phyloP scores from a whole-genome alignment of 2,113 vertebrate genomes.

The Campylomormyrus numenius region DNA sequence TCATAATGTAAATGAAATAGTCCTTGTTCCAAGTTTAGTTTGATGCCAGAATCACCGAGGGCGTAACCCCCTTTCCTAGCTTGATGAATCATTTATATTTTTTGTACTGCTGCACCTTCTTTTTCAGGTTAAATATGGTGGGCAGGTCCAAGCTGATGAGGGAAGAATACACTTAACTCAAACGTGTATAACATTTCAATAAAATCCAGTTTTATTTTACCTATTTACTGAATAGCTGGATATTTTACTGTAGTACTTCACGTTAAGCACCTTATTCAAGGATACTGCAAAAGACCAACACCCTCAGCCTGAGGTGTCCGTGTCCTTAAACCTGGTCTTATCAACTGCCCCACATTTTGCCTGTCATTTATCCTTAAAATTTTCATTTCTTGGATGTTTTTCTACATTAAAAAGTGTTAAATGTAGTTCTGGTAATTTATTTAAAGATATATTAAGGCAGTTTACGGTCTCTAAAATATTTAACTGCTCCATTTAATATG shows the following conservation, averaged over 20 bases:
- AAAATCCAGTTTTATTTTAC: neutral
- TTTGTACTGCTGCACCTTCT: no score
- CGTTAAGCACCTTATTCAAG: neutral
- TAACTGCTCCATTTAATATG: neutral
- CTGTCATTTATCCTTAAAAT: neutral
- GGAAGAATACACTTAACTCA: no score
- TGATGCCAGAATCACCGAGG: no score
- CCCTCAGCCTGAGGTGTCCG: neutral
- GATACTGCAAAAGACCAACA: neutral
- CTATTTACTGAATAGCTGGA: neutral
- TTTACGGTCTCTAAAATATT: neutral
- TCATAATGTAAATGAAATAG: no score
- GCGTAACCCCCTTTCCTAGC: no score
- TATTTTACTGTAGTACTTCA: neutral
- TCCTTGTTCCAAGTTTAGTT: no score
- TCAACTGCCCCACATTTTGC: no score
- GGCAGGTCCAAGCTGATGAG: no score
- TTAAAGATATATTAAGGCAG: neutral
- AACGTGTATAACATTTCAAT: neutral
- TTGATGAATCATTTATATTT: no score
- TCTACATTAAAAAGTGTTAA: neutral
- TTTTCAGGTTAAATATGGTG: no score
- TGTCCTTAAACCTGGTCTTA: neutral
- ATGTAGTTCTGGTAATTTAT: neutral
- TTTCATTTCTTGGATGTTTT: neutral